Conservation (phyloP, 2,113 vertebrate species). For the Rana temporaria region DNA sequence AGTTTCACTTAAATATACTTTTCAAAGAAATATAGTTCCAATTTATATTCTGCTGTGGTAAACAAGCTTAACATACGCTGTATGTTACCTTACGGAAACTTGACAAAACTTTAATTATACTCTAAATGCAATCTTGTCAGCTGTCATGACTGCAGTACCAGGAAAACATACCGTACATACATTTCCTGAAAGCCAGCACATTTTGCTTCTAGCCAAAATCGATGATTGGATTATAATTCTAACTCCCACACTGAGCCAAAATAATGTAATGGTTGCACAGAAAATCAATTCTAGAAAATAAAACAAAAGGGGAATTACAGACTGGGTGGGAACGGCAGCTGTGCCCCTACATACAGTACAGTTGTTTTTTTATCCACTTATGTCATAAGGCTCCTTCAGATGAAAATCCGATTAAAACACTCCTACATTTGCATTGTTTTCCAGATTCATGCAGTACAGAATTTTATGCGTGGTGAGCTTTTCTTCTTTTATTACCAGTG, state of each 20-base stretch:
- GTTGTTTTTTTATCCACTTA: background rate
- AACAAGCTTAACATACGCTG: too few species aligned
- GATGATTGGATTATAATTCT: conserved; percentile 11
- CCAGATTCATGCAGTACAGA: background rate
- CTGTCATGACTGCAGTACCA: background rate
- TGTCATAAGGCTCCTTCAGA: background rate
- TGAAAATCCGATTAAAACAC: conserved; percentile 17
- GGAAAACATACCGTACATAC: background rate
- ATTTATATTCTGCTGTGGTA: too few species aligned
- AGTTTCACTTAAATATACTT: too few species aligned
- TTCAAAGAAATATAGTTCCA: too few species aligned
- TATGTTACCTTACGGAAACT: too few species aligned
- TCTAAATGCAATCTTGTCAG: background rate
- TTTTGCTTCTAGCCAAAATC: conserved; percentile 16
- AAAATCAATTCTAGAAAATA: conserved; percentile 14
- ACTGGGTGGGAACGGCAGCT: background rate
- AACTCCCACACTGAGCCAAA: conserved; percentile 7
- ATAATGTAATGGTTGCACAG: background rate
- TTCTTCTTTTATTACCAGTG: conserved; percentile 9
- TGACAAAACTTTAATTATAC: background rate
- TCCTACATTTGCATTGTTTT: background rate
- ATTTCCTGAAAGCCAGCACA: background rate
- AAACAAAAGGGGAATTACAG: conserved; percentile 33
- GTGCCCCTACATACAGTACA: background rate
- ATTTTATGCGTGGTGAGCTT: conserved; percentile 11